Evolutionary conservation across 1,140 invertebrate species (phyloP).

Genomic region (Temnothorax curvispinosus): DNA sequence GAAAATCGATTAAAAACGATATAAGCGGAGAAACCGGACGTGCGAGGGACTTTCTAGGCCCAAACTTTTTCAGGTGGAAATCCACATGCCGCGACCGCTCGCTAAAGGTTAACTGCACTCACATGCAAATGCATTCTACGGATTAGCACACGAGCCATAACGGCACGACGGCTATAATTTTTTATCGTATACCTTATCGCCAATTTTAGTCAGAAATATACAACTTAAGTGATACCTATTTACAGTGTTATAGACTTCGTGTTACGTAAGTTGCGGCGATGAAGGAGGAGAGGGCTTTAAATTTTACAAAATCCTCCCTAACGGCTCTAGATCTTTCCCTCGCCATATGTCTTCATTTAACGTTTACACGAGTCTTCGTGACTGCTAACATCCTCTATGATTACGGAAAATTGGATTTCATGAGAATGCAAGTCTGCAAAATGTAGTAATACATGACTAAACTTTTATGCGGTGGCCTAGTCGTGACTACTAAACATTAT

Average conservation of each 20-base stretch:
- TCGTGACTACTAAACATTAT: conserved; percentile 9
- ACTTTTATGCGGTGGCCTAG: no score
- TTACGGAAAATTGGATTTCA: conserved; percentile 41
- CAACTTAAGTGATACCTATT: conserved; percentile 8
- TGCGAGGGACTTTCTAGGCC: conserved; percentile 46
- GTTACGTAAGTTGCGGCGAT: neutral
- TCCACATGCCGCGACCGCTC: neutral
- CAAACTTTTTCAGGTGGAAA: conserved; percentile 37
- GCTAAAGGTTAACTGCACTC: conserved; percentile 50
- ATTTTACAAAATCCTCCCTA: neutral
- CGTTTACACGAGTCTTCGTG: conserved; percentile 16
- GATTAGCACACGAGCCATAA: conserved; percentile 33
- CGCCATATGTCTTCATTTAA: conserved; percentile 7
- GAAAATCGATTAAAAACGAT: conserved; percentile 40
- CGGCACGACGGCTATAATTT: conserved; percentile 29
- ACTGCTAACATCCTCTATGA: conserved; percentile 16
- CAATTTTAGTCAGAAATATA: neutral
- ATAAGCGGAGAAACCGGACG: neutral
- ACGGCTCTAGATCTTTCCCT: neutral
- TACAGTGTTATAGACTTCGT: neutral
- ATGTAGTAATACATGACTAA: neutral
- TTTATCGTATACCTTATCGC: conserved; percentile 4
- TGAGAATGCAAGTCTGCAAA: conserved; percentile 26
- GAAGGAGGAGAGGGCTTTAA: neutral
- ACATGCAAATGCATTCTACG: conserved; percentile 40